These are phyloP conservation scores for Pterois miles DNA, from an alignment of 2,797 vertebrate genomes.

Conservation along the genomic window DNA sequence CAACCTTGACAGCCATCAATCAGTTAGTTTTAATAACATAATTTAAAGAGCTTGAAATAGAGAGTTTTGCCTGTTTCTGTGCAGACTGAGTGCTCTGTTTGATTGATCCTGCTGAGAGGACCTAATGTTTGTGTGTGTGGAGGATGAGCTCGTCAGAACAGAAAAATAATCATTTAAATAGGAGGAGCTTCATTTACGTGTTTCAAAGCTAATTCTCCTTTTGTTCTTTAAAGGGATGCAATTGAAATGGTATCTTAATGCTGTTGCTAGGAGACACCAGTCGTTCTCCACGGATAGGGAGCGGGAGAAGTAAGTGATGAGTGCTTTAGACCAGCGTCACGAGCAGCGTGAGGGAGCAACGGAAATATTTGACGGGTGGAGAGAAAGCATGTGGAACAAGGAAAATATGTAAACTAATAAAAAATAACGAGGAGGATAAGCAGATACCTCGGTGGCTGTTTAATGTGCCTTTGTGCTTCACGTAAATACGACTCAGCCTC, in stretches of 20 bases:
- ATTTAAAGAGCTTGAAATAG: constrained; percentile 22
- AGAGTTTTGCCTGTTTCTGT: constrained; percentile 6
- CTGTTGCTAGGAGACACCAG: constrained; percentile 79
- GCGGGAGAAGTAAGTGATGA: constrained; percentile 37
- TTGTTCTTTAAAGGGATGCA: constrained; percentile 61
- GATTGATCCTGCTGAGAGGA: constrained; percentile 29
- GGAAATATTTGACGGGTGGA: constrained; percentile 5
- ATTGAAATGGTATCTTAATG: constrained; percentile 56
- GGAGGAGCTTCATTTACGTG: constrained; percentile 56
- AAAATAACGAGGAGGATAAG: constrained; percentile 9
- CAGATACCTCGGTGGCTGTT: constrained; percentile 19
- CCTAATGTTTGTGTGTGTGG: constrained; percentile 13
- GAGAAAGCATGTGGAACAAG: not conserved
- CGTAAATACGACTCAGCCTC: constrained; percentile 22
- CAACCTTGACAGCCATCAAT: constrained; percentile 11
- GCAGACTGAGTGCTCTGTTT: constrained; percentile 2
- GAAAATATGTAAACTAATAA: not conserved
- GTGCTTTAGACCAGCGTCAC: constrained; percentile 48
- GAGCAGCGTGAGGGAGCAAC: not conserved
- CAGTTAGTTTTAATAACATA: constrained; percentile 10
- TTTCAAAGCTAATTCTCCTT: constrained; percentile 69
- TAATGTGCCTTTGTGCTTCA: constrained; percentile 21
- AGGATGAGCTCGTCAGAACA: constrained; percentile 23
- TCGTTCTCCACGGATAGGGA: constrained; percentile 43
- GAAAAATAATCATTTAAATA: constrained; percentile 50